Conservation (phyloP, 2,888 invertebrate genomes). For the Chaetogeoica ovagalla region DNA sequence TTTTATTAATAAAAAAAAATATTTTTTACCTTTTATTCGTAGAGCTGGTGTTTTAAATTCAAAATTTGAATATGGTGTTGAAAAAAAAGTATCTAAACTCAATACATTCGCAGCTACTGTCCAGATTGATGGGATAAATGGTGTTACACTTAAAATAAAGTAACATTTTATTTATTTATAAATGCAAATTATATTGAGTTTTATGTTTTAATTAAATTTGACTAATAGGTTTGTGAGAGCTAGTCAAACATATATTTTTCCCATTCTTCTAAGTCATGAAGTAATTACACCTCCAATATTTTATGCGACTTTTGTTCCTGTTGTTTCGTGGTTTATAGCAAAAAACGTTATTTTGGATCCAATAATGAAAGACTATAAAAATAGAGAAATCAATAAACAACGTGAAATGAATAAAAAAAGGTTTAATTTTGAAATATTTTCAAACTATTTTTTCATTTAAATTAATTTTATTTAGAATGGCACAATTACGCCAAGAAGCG, state of each 20-base stretch:
- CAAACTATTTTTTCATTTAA: neutral
- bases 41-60: slow-evolving; percentile 86
- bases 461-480: slow-evolving; percentile 63
- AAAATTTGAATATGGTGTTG: slow-evolving; percentile 85
- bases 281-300: slow-evolving; percentile 86
- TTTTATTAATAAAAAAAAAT: neutral
- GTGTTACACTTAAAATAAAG: slow-evolving; percentile 87
- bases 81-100: slow-evolving; percentile 89
- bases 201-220: neutral
- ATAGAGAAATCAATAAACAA: slow-evolving; percentile 78
- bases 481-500: slow-evolving; percentile 81
- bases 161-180: slow-evolving; percentile 59
- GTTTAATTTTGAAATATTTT: slow-evolving; percentile 57
- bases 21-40: slow-evolving; percentile 39
- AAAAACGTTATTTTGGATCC: slow-evolving; percentile 86
- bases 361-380: slow-evolving; percentile 75
- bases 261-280: slow-evolving; percentile 88
- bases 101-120: slow-evolving; percentile 85
- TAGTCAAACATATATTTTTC: slow-evolving; percentile 84
- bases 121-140: slow-evolving; percentile 80
- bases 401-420: slow-evolving; percentile 78
- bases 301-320: slow-evolving; percentile 88
- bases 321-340: slow-evolving; percentile 77
- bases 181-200: neutral
- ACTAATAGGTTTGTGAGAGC: slow-evolving; percentile 76